Evolutionary conservation across 2,888 invertebrate species (phyloP).

Genomic region (Pemphredon lugubris): DNA sequence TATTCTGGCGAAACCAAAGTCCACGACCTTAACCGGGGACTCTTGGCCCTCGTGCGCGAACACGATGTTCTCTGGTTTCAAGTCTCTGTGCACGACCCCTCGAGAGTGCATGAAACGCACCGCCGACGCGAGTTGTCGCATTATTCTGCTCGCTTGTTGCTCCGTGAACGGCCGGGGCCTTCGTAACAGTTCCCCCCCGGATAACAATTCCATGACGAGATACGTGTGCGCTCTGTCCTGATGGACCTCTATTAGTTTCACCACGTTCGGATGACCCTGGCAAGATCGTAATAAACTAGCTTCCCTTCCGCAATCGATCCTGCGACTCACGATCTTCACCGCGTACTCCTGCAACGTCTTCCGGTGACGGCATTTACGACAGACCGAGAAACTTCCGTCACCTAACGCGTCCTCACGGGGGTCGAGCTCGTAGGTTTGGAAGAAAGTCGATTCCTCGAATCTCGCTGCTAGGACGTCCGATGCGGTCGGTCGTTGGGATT

Average conservation of each 20-base stretch:
- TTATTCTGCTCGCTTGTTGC: conserved; percentile 88
- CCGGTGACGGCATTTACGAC: conserved; percentile 89
- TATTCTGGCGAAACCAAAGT: conserved; percentile 97
- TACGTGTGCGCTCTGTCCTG: conserved; percentile 93
- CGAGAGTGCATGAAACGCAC: conserved; percentile 92
- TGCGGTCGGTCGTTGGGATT: conserved; percentile 58
- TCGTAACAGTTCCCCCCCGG: conserved; percentile 91
- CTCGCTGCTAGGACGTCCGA: conserved; percentile 66
- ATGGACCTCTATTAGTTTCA: conserved; percentile 91
- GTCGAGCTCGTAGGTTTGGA: conserved; percentile 91
- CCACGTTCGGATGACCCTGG: conserved; percentile 94
- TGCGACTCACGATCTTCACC: conserved; percentile 91
- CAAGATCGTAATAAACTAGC: conserved; percentile 90
- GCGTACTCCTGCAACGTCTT: conserved; percentile 90
- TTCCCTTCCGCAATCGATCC: conserved; percentile 88
- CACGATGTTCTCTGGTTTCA: conserved; percentile 94
- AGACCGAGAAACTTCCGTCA: conserved; percentile 94
- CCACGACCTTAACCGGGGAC: conserved; percentile 92
- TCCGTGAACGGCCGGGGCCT: conserved; percentile 88
- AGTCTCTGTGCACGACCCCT: conserved; percentile 94
- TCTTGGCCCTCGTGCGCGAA: conserved; percentile 84
- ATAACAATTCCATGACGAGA: conserved; percentile 92
- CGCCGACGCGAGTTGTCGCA: conserved; percentile 91
- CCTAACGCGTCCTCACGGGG: conserved; percentile 88
- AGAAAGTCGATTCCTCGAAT: conserved; percentile 89